phyloP scores from a whole-genome alignment of 2,113 vertebrate genomes.

The Ptyas mucosa region DNA sequence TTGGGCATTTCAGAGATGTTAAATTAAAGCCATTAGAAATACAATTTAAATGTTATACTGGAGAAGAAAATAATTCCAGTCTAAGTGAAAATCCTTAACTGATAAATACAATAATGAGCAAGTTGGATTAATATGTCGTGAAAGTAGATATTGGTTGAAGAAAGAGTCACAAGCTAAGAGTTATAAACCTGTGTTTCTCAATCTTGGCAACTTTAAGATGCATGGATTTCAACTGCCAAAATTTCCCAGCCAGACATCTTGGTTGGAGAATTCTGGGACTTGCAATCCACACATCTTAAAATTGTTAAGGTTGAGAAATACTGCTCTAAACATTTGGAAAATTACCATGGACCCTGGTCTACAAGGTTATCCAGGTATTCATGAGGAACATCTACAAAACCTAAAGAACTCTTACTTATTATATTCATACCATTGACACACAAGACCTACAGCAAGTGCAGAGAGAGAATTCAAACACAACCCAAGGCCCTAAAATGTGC shows the following conservation, averaged over 20 bases:
- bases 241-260: not conserved
- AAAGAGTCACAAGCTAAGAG: not conserved
- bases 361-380: not conserved
- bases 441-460: not conserved
- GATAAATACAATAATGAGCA: not conserved
- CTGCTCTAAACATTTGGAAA: not conserved
- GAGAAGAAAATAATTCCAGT: not conserved
- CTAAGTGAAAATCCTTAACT: not conserved
- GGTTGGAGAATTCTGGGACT: not conserved
- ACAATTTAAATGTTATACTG: not conserved
- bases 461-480: not conserved
- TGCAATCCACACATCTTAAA: not conserved
- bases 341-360: not conserved
- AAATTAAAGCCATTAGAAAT: not conserved
- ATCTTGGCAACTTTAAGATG: not conserved
- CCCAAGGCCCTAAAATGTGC: not conserved
- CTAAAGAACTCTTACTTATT: not conserved
- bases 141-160: not conserved
- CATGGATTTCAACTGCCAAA: not conserved
- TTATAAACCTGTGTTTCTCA: not conserved
- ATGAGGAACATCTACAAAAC: not conserved
- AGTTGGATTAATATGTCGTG: not conserved
- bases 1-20: not conserved
- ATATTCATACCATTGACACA: not conserved
- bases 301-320: not conserved